These are phyloP conservation scores for Luscinia megarhynchos DNA, from an alignment of 2,797 vertebrate genomes.

Conservation along the genomic window DNA sequence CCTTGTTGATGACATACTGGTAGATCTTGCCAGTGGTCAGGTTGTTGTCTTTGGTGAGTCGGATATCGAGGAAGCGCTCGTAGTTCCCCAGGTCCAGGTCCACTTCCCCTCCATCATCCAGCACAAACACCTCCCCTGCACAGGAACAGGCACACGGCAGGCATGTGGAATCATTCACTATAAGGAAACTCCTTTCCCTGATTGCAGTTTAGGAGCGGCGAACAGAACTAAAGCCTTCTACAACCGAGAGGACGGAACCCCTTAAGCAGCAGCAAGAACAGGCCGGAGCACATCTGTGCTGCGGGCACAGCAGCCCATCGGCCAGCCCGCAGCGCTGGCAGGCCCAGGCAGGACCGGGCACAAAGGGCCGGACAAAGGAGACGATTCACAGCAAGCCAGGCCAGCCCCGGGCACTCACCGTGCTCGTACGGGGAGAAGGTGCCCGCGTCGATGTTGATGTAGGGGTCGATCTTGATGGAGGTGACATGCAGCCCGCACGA, in stretches of 20 bases:
- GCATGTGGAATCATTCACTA: accelerated
- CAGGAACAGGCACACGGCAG: background rate
- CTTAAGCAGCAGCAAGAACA: background rate
- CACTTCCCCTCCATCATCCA: slow-evolving; percentile 95
- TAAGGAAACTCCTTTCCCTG: background rate
- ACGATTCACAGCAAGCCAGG: accelerated
- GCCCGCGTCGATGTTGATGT: slow-evolving; percentile 97
- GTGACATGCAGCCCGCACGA: slow-evolving; percentile 94
- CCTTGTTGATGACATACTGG: slow-evolving; percentile 96
- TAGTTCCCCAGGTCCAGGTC: slow-evolving; percentile 97
- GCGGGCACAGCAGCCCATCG: too few relatives aligned
- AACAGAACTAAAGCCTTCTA: background rate
- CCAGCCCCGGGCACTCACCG: slow-evolving; percentile 75
- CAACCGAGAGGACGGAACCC: accelerated
- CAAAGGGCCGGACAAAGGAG: accelerated
- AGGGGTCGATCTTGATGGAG: slow-evolving; percentile 96
- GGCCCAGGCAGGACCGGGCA: background rate
- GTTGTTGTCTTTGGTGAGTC: slow-evolving; percentile 95
- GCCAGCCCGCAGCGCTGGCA: accelerated
- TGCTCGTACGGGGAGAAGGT: slow-evolving; percentile 97
- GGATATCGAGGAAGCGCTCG: slow-evolving; percentile 94
- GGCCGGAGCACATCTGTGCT: too few relatives aligned
- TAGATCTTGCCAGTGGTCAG: slow-evolving; percentile 97
- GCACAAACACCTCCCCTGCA: slow-evolving; percentile 94
- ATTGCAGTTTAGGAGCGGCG: accelerated